These are phyloP conservation scores for Riparia riparia DNA, from an alignment of 2,113 vertebrate genomes.

Conservation along the genomic window DNA sequence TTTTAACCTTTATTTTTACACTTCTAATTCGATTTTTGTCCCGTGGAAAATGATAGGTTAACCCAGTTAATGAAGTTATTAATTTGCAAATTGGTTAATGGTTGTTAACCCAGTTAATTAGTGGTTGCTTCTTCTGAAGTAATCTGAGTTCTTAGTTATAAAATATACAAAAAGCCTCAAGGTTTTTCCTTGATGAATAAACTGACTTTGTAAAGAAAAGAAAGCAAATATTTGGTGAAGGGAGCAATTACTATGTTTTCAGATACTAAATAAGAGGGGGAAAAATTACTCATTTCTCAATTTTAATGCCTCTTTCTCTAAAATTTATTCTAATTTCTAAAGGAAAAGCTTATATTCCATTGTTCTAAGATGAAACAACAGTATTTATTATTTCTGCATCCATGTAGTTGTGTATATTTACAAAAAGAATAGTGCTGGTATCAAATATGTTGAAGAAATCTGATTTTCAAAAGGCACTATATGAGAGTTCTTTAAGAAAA, in stretches of 20 bases:
- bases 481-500: not conserved
- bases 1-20: not conserved
- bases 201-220: not conserved
- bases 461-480: not conserved
- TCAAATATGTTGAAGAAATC: not conserved
- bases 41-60: not conserved
- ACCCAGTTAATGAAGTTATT: not conserved
- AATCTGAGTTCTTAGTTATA: not conserved
- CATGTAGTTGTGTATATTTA: not conserved
- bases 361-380: not conserved
- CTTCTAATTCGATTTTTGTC: not conserved
- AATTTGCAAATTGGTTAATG: not conserved
- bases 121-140: not conserved
- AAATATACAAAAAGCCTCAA: not conserved
- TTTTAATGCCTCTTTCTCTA: not conserved
- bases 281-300: not conserved
- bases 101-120: not conserved
- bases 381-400: not conserved
- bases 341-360: not conserved
- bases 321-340: not conserved
- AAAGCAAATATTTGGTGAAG: not conserved
- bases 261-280: not conserved
- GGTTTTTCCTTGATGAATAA: not conserved
- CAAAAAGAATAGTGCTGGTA: not conserved
- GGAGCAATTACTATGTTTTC: not conserved